Conservation (phyloP, 1,140 invertebrate genomes). For the Bombus pascuorum region DNA sequence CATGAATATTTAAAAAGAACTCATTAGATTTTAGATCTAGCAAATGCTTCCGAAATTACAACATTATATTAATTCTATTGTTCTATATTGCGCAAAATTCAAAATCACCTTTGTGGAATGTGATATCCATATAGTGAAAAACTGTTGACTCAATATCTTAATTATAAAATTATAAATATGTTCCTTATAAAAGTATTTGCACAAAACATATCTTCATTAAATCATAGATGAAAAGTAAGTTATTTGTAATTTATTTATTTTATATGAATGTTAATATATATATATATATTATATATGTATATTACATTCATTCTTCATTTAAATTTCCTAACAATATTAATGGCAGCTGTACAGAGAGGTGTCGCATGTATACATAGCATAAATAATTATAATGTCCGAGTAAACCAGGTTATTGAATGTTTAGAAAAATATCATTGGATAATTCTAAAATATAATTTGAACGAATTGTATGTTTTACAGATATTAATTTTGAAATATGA, state of each 20-base stretch:
- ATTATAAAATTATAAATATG: conserved; percentile 45
- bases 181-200: conserved; percentile 28
- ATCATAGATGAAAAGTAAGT: conserved; percentile 18
- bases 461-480: background rate
- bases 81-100: conserved; percentile 42
- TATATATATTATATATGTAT: no score
- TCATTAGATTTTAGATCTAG: conserved; percentile 13
- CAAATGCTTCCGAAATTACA: conserved; percentile 35
- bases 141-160: conserved; percentile 32
- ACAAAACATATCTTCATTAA: conserved; percentile 26
- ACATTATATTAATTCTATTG: conserved; percentile 23
- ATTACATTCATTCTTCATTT: conserved; percentile 43
- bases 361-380: conserved; percentile 37
- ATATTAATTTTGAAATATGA: conserved; percentile 17
- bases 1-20: conserved; percentile 33
- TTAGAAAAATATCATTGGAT: conserved; percentile 5
- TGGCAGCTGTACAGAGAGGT: conserved; percentile 54
- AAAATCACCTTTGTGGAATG: conserved; percentile 23
- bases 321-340: conserved; percentile 43
- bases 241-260: conserved; percentile 29
- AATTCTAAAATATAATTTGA: conserved; percentile 27
- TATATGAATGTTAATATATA: conserved; percentile 34
- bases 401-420: conserved; percentile 18
- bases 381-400: conserved; percentile 15
- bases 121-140: conserved; percentile 13